Base-by-base conservation (phyloP, 2,797 vertebrate genomes). In the Merluccius polli region DNA sequence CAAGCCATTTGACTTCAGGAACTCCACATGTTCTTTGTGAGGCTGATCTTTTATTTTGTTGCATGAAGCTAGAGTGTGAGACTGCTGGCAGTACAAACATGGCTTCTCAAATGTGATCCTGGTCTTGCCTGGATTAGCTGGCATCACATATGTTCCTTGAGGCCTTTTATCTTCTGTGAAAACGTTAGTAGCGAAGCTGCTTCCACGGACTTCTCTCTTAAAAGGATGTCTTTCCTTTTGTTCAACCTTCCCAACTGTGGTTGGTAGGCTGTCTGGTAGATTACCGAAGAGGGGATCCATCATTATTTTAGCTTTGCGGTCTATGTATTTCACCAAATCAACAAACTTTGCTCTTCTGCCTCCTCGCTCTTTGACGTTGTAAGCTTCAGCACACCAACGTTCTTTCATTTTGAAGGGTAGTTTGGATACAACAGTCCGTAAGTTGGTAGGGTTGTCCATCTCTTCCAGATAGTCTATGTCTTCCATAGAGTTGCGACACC, bases 391-490 rank as follows among this genome's bases (percentile, higher is more conserved):
- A 67, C 77, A 72, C 79, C 77, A 81, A 29, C 12, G 21, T 36
- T 82, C 80, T 63, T 29, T 76, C 8, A 70, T 16, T 29, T 80
- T 77, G 29, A 65, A 73, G 8, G 72, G 76, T 12, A 75, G 68
- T 31, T 79, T 81, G 6, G 63, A 70, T 9, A 31, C 3, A 5
- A 75, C 38, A 2, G 35, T 41, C n/a, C 27, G 32, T 48, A 71
- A 71, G 16, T 67, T 74, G 21, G 29, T 80, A 9, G 76, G 77
- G 65, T 73, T 81, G 24, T 78, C 71, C 59, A 78, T 70, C 32
- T 78, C 44, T 1, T 78, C 70, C 63, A 78, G 52, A 27, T 59
- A 76, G 12, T 71, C 73, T 10, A 77, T 35, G 27, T 77, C 33
- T 32, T 67, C 31, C 35, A 77, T 30, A 15, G 69, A 70, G 69